These are phyloP conservation scores for Graptemys geographica DNA, from an alignment of 2,797 vertebrate genomes.

Conservation along the genomic window DNA sequence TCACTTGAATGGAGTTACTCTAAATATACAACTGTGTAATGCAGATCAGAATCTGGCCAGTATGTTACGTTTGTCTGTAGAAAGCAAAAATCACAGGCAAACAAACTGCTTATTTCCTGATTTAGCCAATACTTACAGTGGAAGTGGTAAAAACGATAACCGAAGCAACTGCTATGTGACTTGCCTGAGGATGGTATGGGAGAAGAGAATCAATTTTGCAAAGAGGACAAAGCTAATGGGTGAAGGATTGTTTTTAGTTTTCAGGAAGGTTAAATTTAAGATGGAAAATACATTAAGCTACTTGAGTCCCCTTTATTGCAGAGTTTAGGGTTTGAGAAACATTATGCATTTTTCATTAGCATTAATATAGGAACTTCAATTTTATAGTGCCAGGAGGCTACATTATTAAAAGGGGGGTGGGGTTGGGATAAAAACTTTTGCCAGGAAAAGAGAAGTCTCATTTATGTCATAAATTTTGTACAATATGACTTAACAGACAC, in stretches of 20 bases:
- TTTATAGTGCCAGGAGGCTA: not conserved
- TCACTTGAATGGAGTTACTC: not conserved
- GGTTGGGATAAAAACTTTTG: not conserved
- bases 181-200: no score
- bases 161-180: not conserved
- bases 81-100: not conserved
- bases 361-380: not conserved
- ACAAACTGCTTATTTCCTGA: not conserved
- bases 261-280: not conserved
- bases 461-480: not conserved
- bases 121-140: not conserved
- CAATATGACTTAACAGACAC: not conserved
- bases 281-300: not conserved
- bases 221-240: not conserved
- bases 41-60: not conserved
- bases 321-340: not conserved
- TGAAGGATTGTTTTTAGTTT: not conserved
- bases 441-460: slow-evolving; percentile 24
- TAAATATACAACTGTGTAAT: not conserved
- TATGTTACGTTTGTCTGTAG: not conserved
- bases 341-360: not conserved
- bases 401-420: not conserved
- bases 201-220: not conserved
- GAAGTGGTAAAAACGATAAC: not conserved
- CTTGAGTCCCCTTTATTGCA: not conserved